Conservation (phyloP, 2,113 vertebrate species). For the Pterophyllum scalare region DNA sequence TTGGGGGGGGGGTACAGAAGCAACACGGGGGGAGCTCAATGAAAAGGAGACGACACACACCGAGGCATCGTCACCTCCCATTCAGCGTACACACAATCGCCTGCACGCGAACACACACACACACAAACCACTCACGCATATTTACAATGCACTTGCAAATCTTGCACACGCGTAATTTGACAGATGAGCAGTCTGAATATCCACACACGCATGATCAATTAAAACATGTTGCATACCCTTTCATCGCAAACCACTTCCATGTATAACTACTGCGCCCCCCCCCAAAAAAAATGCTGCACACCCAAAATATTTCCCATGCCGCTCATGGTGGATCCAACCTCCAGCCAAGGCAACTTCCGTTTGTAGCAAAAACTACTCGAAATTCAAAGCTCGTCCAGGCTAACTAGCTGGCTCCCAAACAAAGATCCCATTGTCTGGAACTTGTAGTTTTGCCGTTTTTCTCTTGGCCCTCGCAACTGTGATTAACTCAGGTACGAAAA, state of each 20-base stretch:
- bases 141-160: slow-evolving; percentile 17
- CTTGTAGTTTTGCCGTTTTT: slow-evolving; percentile 76
- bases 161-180: slow-evolving; percentile 29
- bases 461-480: slow-evolving; percentile 44
- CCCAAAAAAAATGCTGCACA: neutral
- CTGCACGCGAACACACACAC: neutral
- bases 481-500: slow-evolving; percentile 66
- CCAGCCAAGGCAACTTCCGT: slow-evolving; percentile 70
- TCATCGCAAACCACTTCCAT: neutral
- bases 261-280: slow-evolving; percentile 7
- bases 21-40: slow-evolving; percentile 49
- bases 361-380: slow-evolving; percentile 71
- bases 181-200: slow-evolving; percentile 37
- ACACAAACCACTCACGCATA: neutral
- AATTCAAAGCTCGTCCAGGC: slow-evolving; percentile 75
- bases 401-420: slow-evolving; percentile 70
- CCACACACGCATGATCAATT: slow-evolving; percentile 20
- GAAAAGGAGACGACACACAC: slow-evolving; percentile 52
- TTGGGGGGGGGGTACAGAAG: slow-evolving; percentile 36
- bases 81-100: slow-evolving; percentile 20
- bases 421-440: slow-evolving; percentile 79
- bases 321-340: slow-evolving; percentile 33
- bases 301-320: neutral
- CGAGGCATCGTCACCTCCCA: slow-evolving; percentile 49
- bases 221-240: slow-evolving; percentile 50